These are phyloP conservation scores for Drosophila siamana DNA, from an alignment of 2,888 invertebrate species.

Conservation along the genomic window DNA sequence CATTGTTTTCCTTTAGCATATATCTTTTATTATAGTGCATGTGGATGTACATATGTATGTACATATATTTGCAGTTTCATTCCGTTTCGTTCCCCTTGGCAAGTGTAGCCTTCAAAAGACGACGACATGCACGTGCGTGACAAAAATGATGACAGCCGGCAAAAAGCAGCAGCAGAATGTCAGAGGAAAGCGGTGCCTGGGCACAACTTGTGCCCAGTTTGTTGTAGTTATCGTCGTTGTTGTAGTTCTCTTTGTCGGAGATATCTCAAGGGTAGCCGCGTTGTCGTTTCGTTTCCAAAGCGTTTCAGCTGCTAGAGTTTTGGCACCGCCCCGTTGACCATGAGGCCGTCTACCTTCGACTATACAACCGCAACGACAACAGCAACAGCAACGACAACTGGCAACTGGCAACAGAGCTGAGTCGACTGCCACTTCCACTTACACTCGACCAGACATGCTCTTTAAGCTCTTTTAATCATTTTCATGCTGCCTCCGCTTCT, in stretches of 20 bases:
- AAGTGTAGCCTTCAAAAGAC: conserved; percentile 67
- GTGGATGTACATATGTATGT: no score
- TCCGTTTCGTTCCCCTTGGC: conserved; percentile 18
- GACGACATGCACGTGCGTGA: conserved; percentile 68
- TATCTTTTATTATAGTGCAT: no score
- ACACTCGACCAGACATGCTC: conserved; percentile 68
- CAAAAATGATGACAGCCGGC: conserved; percentile 76
- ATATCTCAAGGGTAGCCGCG: conserved; percentile 59
- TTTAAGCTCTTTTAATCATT: conserved; percentile 79
- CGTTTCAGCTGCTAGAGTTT: conserved; percentile 38
- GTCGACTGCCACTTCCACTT: conserved; percentile 35
- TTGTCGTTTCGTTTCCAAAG: conserved; percentile 51
- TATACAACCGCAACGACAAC: conserved; percentile 12
- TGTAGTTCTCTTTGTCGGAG: conserved; percentile 11
- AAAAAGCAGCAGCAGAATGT: neutral
- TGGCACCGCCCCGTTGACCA: conserved; percentile 72
- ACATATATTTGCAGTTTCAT: conserved; percentile 11
- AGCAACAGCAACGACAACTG: conserved; percentile 4
- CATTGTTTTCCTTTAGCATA: neutral
- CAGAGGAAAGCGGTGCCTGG: neutral
- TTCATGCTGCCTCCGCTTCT: conserved; percentile 72
- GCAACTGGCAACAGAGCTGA: conserved; percentile 3
- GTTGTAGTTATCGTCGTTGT: no score
- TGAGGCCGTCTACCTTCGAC: conserved; percentile 65
- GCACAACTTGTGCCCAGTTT: neutral